Conservation (phyloP, 2,797 vertebrate species). For the Notolepis coatsorum region DNA sequence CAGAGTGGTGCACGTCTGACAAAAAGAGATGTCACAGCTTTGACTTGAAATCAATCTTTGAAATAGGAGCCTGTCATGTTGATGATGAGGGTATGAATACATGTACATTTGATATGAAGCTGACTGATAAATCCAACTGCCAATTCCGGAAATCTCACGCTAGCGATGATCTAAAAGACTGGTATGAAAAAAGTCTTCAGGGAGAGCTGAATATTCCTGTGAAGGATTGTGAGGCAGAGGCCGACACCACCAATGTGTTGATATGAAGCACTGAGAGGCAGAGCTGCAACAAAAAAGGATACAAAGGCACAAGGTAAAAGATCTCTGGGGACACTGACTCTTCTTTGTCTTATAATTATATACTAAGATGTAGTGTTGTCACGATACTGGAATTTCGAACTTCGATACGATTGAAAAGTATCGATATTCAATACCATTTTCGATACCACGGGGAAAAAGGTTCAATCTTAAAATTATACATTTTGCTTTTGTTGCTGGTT, state of each 20-base stretch:
- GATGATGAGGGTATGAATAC: background rate
- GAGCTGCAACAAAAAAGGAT: constrained; percentile 65
- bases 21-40: constrained; percentile 44
- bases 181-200: constrained; percentile 66
- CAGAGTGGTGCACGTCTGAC: constrained; percentile 53
- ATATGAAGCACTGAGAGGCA: constrained; percentile 56
- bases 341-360: no score
- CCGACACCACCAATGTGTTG: constrained; percentile 48
- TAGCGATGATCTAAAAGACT: constrained; percentile 68
- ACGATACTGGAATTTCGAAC: no score
- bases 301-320: constrained; percentile 62
- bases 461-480: no score
- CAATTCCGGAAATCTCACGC: constrained; percentile 57
- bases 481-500: no score
- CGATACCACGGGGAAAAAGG: no score
- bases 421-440: no score
- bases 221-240: constrained; percentile 69
- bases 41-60: constrained; percentile 37
- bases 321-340: constrained; percentile 65
- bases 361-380: no score
- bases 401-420: no score
- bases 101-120: constrained; percentile 60
- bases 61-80: constrained; percentile 42
- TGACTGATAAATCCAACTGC: constrained; percentile 66
- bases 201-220: constrained; percentile 55